A percentile compares a stretch with the other conserved stretches of the same genome.
Conservation (phyloP, 2,797 vertebrate species). For the Pipistrellus nathusii region DNA sequence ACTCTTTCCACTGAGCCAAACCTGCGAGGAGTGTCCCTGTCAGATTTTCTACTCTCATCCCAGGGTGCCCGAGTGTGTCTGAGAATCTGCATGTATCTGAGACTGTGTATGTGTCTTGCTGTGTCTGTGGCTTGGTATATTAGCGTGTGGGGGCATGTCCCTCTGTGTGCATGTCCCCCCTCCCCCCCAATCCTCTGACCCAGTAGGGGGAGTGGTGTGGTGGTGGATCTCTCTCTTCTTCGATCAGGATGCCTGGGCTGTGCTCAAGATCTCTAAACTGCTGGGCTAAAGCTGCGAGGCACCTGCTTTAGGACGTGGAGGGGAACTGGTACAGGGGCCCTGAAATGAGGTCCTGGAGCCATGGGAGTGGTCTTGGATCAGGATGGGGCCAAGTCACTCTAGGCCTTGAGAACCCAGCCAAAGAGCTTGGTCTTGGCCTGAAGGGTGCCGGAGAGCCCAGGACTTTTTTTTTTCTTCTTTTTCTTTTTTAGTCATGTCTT, state of each 20-base stretch:
- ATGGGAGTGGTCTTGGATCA: not conserved
- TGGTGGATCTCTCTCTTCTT: not conserved
- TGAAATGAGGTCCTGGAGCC: not conserved
- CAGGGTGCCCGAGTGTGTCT: fast-evolving
- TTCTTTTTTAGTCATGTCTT: not conserved
- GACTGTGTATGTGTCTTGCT: not conserved
- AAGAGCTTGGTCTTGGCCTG: not conserved
- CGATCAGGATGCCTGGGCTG: not conserved
- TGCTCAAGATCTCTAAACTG: not conserved
- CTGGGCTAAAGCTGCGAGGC: not conserved
- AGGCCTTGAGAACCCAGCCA: not conserved
- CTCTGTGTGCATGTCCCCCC: not conserved
- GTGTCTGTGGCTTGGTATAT: not conserved
- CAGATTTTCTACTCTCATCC: not conserved
- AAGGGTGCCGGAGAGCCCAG: not conserved
- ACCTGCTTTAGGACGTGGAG: too few relatives aligned
- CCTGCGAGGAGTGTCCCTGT: too few relatives aligned
- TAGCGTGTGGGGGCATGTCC: not conserved
- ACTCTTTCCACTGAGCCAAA: too few relatives aligned
- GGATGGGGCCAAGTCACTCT: not conserved
- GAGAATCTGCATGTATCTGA: not conserved
- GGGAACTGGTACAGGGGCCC: not conserved
- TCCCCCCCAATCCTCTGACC: not conserved
- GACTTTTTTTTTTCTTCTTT: not conserved
- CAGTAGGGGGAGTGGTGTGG: fast-evolving